A percentile compares a stretch with the other conserved stretches of the same genome.
These are phyloP conservation scores for Hyppa rectilinea DNA, from an alignment of 2,888 invertebrate genomes.

Conservation along the genomic window DNA sequence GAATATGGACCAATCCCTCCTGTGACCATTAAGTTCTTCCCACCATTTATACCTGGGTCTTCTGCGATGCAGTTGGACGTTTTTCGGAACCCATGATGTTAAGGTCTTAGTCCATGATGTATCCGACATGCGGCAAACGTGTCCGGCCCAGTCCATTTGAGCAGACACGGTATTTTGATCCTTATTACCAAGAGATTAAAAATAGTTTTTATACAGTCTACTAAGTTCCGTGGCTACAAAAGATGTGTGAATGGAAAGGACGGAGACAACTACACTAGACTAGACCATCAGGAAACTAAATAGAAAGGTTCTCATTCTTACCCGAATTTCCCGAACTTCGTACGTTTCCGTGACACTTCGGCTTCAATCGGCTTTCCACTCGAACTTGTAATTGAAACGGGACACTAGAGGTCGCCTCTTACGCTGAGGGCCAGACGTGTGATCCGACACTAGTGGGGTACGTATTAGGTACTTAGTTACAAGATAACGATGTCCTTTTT, in stretches of 20 bases:
- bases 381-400: conserved; percentile 51
- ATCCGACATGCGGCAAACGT: too few species aligned
- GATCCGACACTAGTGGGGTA: conserved; percentile 32
- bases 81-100: too few species aligned
- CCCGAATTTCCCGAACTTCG: neutral
- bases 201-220: neutral
- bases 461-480: conserved; percentile 17
- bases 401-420: conserved; percentile 28
- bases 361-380: conserved; percentile 14
- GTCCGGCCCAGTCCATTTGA: too few species aligned
- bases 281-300: too few species aligned
- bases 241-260: neutral
- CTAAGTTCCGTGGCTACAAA: neutral
- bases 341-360: conserved; percentile 10
- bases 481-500: conserved; percentile 5
- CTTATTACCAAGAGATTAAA: neutral
- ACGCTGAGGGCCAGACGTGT: conserved; percentile 9
- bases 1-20: too few species aligned
- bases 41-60: too few species aligned
- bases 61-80: too few species aligned
- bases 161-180: too few species aligned
- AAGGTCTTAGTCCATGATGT: too few species aligned
- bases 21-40: too few species aligned
- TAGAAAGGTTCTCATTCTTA: neutral
- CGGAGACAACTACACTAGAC: too few species aligned